These are phyloP conservation scores for Pangasianodon hypophthalmus DNA, from an alignment of 2,113 vertebrate genomes.

Conservation along the genomic window DNA sequence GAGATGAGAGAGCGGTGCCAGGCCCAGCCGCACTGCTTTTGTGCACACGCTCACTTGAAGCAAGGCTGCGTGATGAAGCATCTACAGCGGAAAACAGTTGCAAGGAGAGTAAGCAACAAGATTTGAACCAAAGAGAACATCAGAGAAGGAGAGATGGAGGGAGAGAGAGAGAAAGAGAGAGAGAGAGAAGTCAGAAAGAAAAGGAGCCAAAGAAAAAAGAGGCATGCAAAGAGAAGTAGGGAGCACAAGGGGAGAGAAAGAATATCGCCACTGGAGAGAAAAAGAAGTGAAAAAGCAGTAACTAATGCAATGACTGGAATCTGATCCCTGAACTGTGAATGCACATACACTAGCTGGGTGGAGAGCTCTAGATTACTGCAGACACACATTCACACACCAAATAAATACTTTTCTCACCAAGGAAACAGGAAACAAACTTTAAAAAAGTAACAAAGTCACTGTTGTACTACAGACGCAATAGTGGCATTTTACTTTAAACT, in stretches of 20 bases:
- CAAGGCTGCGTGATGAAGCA: slow-evolving; percentile 92
- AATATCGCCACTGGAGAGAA: slow-evolving; percentile 11
- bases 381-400: slow-evolving; percentile 8
- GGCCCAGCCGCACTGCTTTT: slow-evolving; percentile 91
- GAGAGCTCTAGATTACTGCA: not conserved
- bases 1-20: slow-evolving; percentile 92
- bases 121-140: slow-evolving; percentile 80
- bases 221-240: slow-evolving; percentile 42
- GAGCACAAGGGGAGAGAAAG: slow-evolving; percentile 19
- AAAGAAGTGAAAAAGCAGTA: slow-evolving; percentile 7
- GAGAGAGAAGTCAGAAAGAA: slow-evolving; percentile 56
- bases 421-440: not conserved
- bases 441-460: not conserved
- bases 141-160: slow-evolving; percentile 53
- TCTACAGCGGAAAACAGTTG: slow-evolving; percentile 95
- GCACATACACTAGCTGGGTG: not conserved
- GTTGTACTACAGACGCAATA: not conserved
- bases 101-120: slow-evolving; percentile 86
- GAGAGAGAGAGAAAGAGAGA: slow-evolving; percentile 48
- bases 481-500: not conserved
- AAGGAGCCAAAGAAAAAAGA: slow-evolving; percentile 27
- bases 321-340: not conserved
- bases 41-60: slow-evolving; percentile 94
- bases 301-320: slow-evolving; percentile 19
- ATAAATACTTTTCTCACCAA: not conserved